phyloP scores from a whole-genome alignment of 92 coral and sea anemone species.

The Umimayanthus kanabou region DNA sequence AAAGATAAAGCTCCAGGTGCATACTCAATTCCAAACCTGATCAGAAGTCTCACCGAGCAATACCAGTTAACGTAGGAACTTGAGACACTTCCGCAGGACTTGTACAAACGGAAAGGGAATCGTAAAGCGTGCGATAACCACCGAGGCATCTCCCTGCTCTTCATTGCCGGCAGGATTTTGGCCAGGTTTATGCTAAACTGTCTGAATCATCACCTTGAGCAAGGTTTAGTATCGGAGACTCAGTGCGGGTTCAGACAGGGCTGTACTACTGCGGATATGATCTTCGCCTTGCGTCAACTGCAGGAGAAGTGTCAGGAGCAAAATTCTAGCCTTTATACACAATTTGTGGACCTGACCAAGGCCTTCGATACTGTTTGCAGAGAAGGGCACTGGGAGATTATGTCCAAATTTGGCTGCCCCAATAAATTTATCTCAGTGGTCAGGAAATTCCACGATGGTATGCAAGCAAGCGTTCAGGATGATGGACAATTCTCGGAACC shows the following conservation, averaged over 20 bases:
- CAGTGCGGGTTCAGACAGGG: background rate
- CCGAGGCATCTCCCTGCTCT: constrained; percentile 30
- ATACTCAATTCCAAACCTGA: too few relatives aligned
- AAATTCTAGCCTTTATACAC: too few relatives aligned
- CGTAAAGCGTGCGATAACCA: too few relatives aligned
- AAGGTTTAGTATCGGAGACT: background rate
- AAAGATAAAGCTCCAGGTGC: too few relatives aligned
- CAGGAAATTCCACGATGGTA: constrained; percentile 10
- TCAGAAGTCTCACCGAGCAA: too few relatives aligned
- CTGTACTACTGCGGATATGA: constrained; percentile 27
- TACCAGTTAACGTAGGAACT: too few relatives aligned
- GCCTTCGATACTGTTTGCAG: constrained; percentile 30
- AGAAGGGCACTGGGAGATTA: constrained; percentile 15
- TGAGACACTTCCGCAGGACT: too few relatives aligned
- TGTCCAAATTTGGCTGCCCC: background rate
- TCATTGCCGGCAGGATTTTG: constrained; percentile 9
- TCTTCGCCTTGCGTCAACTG: background rate
- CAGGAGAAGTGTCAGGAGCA: too few relatives aligned
- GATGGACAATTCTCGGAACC: too few relatives aligned
- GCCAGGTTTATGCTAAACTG: constrained; percentile 8
- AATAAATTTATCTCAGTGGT: background rate
- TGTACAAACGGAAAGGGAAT: background rate
- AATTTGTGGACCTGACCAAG: background rate
- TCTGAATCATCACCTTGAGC: background rate
- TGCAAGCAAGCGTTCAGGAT: background rate